These are phyloP conservation scores for Oreohelix idahoensis DNA, from an alignment of 1,140 invertebrate genomes.

Conservation along the genomic window DNA sequence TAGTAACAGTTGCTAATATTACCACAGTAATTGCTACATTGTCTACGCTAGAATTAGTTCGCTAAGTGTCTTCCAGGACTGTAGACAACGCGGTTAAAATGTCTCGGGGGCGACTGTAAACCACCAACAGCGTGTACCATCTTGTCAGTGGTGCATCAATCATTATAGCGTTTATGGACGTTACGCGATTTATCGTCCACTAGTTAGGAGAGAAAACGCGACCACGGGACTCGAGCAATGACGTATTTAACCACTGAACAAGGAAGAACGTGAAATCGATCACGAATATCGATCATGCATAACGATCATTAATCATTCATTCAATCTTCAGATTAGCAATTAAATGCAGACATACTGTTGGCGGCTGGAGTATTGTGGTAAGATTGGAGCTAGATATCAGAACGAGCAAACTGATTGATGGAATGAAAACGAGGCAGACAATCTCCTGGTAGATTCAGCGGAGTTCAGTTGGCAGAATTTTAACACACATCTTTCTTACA, in stretches of 20 bases:
- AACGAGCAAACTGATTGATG: neutral
- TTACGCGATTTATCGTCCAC: neutral
- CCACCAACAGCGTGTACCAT: neutral
- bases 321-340: neutral
- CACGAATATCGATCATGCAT: neutral
- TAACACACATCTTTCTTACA: no score
- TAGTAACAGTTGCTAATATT: no score
- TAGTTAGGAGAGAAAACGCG: neutral
- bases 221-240: neutral
- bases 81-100: no score
- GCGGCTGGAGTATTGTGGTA: neutral
- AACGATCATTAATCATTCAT: conserved; percentile 2
- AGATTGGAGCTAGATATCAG: neutral
- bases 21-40: no score
- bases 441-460: no score
- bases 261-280: neutral
- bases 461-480: no score
- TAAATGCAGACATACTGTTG: neutral
- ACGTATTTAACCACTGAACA: neutral
- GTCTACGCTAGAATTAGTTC: no score
- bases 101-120: no score
- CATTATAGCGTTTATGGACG: neutral
- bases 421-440: no score
- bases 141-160: neutral
- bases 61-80: no score